Evolutionary conservation across 2,113 vertebrate species (phyloP).

Genomic region (Gnathonemus echidnorhynchus): DNA sequence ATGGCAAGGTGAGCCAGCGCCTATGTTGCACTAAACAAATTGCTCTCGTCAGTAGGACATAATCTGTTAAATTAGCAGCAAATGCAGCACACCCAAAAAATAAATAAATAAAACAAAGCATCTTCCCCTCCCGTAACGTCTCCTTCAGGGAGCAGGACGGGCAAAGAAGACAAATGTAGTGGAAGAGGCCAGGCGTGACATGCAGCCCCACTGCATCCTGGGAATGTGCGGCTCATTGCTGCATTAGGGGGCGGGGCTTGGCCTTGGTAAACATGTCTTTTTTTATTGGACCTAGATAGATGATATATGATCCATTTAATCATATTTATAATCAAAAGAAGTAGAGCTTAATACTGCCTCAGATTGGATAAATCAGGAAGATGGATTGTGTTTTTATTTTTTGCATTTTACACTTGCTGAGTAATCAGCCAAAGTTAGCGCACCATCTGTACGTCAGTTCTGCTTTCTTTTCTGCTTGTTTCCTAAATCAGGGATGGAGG

Average conservation of each 20-base stretch:
- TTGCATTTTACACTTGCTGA: neutral
- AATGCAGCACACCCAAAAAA: slow-evolving; percentile 27
- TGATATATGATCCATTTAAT: neutral
- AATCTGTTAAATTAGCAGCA: slow-evolving; percentile 59
- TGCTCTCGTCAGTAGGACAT: slow-evolving; percentile 52
- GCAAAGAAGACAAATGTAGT: neutral
- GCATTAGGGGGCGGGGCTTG: neutral
- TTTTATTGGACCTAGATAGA: neutral
- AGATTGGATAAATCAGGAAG: neutral
- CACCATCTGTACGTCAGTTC: neutral
- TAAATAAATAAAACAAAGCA: neutral
- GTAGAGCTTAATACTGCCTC: neutral
- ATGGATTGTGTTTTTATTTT: neutral
- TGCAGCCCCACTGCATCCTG: neutral
- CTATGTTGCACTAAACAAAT: slow-evolving; percentile 42
- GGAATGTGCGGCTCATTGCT: neutral
- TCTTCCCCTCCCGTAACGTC: neutral
- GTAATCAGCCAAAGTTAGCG: neutral
- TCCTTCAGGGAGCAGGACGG: neutral
- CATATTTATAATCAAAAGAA: neutral
- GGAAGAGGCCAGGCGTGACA: neutral
- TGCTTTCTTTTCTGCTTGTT: neutral
- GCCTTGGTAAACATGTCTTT: neutral
- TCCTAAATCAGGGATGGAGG: neutral
- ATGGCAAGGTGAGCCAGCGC: slow-evolving; percentile 25